Evolutionary conservation across 2,888 invertebrate genomes (phyloP), one percentile per base, ranked within the genome.

Genomic region (Bedellia somnulentella): DNA sequence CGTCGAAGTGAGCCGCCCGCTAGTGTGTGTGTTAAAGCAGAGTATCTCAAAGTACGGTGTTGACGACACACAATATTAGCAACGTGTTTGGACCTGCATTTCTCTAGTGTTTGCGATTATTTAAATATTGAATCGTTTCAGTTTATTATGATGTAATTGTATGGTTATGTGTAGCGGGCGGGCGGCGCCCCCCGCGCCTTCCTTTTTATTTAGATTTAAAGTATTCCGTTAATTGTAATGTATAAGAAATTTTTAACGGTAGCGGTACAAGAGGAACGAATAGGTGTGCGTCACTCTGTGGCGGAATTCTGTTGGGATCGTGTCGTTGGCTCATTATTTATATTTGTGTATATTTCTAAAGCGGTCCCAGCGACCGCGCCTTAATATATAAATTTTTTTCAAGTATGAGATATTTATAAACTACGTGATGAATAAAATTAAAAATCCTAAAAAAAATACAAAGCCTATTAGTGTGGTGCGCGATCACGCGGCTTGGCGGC

Each of bases 1-100:
- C 93, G 85, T 93, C 93, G 85, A 93, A 93, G 89, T 93, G 92
- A 93, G 85, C 84, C 80, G 81, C 80, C 84, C 82, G 81, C 81
- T 66, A 73, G 73, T 68, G 73, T 71, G 76, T 75, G 75, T 75
- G 75, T 76, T 62, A 71, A 73, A 75, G 70, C 73, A 70, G 76
- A 79, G 77, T 75, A 75, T 75, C 76, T 73, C 76, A 78, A 79
- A 78, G 79, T 79, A 79, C 80, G 71, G 79, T 79, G 75, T 76
- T 77, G 73, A 77, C 71, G 77, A 76, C 77, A 77, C 77, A 76
- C 76, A 76, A 73, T 73, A 76, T 71, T 73, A 75, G 70, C 77
- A 76, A 71, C 76, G 76, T 76, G 75, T 76, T n/a, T 66, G 77
- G 76, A 77, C 75, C 73, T 77, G 77, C 77, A 77, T 77, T 77